phyloP scores from a whole-genome alignment of 2,797 vertebrate genomes.

The Vultur gryphus region DNA sequence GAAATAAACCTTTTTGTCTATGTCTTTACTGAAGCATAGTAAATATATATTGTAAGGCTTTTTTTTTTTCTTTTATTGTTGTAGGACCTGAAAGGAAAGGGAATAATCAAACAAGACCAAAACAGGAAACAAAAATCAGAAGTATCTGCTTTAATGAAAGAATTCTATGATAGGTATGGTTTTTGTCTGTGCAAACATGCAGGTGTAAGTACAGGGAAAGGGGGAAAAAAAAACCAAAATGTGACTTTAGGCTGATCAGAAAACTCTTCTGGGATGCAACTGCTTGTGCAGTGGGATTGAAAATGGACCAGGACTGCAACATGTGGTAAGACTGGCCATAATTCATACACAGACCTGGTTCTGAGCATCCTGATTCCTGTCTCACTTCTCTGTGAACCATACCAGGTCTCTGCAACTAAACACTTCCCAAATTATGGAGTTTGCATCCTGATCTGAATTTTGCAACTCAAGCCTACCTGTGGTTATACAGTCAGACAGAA shows the following conservation, averaged over 20 bases:
- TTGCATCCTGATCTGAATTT: conserved; percentile 50
- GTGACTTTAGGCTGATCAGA: neutral
- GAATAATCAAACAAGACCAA: neutral
- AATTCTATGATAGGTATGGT: neutral
- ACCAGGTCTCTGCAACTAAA: neutral
- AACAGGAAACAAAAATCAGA: neutral
- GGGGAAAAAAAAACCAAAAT: rapidly evolving
- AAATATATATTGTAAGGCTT: neutral
- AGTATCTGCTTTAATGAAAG: neutral
- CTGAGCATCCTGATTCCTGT: neutral
- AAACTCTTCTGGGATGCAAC: neutral
- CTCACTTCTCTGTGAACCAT: neutral
- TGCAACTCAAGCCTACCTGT: conserved; percentile 51
- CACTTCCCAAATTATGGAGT: neutral
- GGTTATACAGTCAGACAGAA: conserved; percentile 48
- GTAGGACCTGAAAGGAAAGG: neutral
- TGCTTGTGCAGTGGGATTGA: neutral
- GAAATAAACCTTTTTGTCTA: neutral
- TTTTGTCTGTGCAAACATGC: neutral
- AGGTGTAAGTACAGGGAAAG: neutral
- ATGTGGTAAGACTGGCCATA: neutral
- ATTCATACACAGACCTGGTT: neutral
- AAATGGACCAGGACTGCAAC: neutral
- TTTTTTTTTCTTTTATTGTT: neutral
- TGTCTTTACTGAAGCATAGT: neutral